Conservation (phyloP, 2,888 invertebrate species). For the Euzetes globulus region DNA sequence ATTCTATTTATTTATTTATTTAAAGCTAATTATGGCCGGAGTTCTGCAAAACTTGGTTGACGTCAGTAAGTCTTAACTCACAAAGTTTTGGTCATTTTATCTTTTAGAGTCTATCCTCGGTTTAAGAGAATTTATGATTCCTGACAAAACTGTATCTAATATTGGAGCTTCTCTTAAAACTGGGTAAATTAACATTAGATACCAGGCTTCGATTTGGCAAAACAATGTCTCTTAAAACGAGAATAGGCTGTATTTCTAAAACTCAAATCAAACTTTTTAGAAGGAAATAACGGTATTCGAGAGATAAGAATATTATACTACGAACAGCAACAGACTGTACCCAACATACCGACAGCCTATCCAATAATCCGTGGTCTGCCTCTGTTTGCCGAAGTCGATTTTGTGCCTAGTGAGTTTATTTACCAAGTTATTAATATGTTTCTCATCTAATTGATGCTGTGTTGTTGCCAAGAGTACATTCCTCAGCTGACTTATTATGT, state of each 20-base stretch:
- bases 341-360: background rate
- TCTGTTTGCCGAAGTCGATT: constrained; percentile 32
- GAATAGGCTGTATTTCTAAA: no score
- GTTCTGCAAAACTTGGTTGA: constrained; percentile 28
- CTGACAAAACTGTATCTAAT: no score
- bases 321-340: background rate
- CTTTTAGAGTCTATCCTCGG: no score
- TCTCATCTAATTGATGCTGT: background rate
- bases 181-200: no score
- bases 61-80: constrained; percentile 27
- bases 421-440: background rate
- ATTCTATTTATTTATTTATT: background rate
- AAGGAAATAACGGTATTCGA: constrained; percentile 34
- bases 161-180: no score
- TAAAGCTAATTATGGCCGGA: background rate
- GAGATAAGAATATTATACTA: constrained; percentile 31
- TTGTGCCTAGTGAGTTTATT: constrained; percentile 28
- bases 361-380: constrained; percentile 19
- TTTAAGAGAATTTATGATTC: no score
- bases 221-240: no score
- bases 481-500: constrained; percentile 28
- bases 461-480: constrained; percentile 19
- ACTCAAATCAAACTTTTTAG: no score
- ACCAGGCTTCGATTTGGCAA: no score
- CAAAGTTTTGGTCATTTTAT: background rate